Percentiles rank a stretch among this genome's conserved stretches.
phyloP scores from a whole-genome alignment of 2,888 invertebrate species.

The Metopia argyrocephala region DNA sequence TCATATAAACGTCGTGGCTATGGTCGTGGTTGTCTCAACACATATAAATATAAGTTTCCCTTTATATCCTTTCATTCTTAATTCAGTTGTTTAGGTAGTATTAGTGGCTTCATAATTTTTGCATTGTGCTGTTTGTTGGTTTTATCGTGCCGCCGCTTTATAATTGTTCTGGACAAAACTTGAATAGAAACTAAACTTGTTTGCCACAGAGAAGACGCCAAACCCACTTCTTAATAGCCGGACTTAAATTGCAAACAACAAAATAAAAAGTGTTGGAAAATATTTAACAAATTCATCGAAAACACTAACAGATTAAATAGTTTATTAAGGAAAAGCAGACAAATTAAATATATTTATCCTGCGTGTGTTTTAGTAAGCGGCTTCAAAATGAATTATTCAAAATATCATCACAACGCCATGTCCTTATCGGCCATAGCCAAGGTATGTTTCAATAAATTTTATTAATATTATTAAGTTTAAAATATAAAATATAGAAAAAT shows the following conservation, averaged over 20 bases:
- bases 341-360: neutral
- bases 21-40: neutral
- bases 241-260: conserved; percentile 23
- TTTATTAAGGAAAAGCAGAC: neutral
- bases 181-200: conserved; percentile 44
- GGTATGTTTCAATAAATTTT: conserved; percentile 78
- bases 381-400: conserved; percentile 84
- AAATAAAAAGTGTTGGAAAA: conserved; percentile 27
- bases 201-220: conserved; percentile 53
- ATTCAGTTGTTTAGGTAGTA: conserved; percentile 42
- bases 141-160: conserved; percentile 3
- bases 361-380: conserved; percentile 69
- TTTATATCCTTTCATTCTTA: conserved; percentile 7
- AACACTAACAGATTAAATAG: neutral
- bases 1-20: conserved; percentile 46
- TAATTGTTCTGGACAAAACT: conserved; percentile 29
- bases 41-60: neutral
- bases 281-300: neutral
- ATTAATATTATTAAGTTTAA: neutral
- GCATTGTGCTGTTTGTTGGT: conserved; percentile 11
- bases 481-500: neutral
- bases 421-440: conserved; percentile 83
- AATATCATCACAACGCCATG: conserved; percentile 84
- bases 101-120: conserved; percentile 52
- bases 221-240: conserved; percentile 24